Evolutionary conservation across 2,888 invertebrate genomes (phyloP), one percentile per base, ranked within the genome.

Genomic region (Psococerastis gibbosa): DNA sequence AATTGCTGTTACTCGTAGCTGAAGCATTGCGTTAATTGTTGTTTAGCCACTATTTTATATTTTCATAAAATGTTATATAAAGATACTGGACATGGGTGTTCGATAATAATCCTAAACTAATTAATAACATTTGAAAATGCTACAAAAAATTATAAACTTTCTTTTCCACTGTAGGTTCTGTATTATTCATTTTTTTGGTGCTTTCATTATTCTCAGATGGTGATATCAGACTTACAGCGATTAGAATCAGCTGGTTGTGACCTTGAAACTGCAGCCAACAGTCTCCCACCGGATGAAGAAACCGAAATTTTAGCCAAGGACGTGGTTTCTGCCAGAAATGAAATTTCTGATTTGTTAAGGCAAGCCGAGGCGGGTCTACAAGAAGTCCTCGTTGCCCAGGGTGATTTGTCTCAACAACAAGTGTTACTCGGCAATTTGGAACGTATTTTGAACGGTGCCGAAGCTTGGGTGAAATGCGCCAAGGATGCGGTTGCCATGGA

Each of bases 321-420:
- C 47, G 60, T 78, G 45, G 61, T 68, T 16, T 63, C 66, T 41
- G 70, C 81, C 53, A 69, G 71, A 51, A 68, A 72, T 41, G 70
- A 38, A 38, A 20, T 38, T 47, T 65, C 70, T 43, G 69, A 71
- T 44, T 65, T 85, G 32, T 57, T 78, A 43, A 65, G 69, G 1
- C 77, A 82, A 55, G 77, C 81, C 1, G 71, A 78, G 43, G 72
- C 76, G 56, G 79, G 80, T 47, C 67, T 71, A 32, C 59, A 20
- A 5, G 20, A 38, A 18, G 38, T 38, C 5, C 8, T 18, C n/a
- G 22, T 13, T 18, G 38, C 38, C 22, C 38, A 20, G 11, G 38
- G 38, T n/a, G 27, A 27, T 27, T 20, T 38, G 16, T 13, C 15
- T 5, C 38, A 22, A 5, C 16, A 38, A 11, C 38, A 38, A 20